These are phyloP conservation scores for Microctenopoma lineatum DNA, from an alignment of 2,797 vertebrate genomes.

Conservation along the genomic window DNA sequence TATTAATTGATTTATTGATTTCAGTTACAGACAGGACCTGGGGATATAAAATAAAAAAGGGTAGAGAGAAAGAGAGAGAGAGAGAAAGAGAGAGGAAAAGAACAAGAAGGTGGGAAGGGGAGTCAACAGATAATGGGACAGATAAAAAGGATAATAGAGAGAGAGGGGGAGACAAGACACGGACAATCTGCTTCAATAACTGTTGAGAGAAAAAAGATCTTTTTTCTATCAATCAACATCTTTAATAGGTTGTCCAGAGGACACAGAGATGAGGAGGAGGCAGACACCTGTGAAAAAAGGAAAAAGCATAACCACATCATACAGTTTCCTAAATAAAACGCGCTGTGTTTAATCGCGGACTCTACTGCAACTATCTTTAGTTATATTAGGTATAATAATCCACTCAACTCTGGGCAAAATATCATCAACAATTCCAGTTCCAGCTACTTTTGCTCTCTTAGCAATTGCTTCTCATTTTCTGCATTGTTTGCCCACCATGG, in stretches of 20 bases:
- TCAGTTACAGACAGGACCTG: too few species aligned
- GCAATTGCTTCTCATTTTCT: slow-evolving; percentile 55
- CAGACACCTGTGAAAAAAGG: slow-evolving; percentile 10
- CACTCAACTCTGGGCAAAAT: slow-evolving; percentile 25
- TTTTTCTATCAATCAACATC: slow-evolving; percentile 18
- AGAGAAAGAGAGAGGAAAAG: too few species aligned
- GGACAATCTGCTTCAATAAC: too few species aligned
- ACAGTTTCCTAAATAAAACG: slow-evolving; percentile 2
- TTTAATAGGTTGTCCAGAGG: slow-evolving; percentile 27
- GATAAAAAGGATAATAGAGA: too few species aligned
- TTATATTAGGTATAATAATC: slow-evolving; percentile 30
- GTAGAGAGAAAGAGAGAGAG: too few species aligned
- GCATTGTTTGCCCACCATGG: slow-evolving; percentile 63
- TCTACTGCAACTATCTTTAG: slow-evolving; percentile 10
- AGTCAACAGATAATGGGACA: too few species aligned
- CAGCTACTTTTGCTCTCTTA: slow-evolving; percentile 44
- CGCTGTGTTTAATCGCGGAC: background rate
- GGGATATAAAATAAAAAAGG: too few species aligned
- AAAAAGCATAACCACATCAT: background rate
- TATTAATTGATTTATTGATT: too few species aligned
- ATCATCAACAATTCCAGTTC: slow-evolving; percentile 60
- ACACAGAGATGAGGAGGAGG: slow-evolving; percentile 9
- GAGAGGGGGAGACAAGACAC: too few species aligned
- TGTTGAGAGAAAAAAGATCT: too few species aligned
- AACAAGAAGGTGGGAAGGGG: too few species aligned